These are phyloP conservation scores for Meleagris gallopavo DNA, from an alignment of 2,113 vertebrate genomes.

Conservation along the genomic window DNA sequence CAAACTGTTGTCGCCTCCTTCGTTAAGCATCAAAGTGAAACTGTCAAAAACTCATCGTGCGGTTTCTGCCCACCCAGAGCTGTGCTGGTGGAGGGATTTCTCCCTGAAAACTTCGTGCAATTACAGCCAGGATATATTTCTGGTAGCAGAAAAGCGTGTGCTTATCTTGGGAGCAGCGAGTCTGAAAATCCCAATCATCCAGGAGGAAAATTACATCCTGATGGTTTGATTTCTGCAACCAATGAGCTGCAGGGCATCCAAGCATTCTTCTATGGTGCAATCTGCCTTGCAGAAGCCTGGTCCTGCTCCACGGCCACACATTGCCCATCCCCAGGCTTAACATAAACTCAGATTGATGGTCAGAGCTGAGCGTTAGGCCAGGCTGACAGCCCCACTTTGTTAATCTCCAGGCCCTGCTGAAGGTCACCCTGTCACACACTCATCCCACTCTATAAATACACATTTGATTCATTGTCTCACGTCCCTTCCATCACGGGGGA, in stretches of 20 bases:
- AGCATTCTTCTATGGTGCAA: not conserved
- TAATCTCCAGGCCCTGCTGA: not conserved
- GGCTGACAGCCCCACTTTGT: not conserved
- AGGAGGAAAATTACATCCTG: not conserved
- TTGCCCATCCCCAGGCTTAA: rapidly evolving
- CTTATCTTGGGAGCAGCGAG: not conserved
- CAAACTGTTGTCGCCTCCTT: rapidly evolving
- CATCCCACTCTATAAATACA: conserved; percentile 32
- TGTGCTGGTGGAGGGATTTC: not conserved
- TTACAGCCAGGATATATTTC: not conserved
- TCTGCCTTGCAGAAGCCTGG: not conserved
- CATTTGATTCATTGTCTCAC: conserved; percentile 41
- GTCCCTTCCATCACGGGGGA: not conserved
- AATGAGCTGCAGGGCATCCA: not conserved
- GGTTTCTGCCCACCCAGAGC: not conserved
- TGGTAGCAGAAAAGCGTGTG: not conserved
- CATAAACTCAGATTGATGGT: rapidly evolving
- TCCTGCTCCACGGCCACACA: not conserved
- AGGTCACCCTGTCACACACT: conserved; percentile 41
- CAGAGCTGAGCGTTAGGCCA: not conserved
- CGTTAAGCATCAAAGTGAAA: not conserved
- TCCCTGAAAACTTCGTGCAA: not conserved
- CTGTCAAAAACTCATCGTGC: rapidly evolving
- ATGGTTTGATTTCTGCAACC: not conserved
- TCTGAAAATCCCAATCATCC: not conserved